Conservation (phyloP, 2,113 vertebrate genomes). For the Corythaixoides concolor region DNA sequence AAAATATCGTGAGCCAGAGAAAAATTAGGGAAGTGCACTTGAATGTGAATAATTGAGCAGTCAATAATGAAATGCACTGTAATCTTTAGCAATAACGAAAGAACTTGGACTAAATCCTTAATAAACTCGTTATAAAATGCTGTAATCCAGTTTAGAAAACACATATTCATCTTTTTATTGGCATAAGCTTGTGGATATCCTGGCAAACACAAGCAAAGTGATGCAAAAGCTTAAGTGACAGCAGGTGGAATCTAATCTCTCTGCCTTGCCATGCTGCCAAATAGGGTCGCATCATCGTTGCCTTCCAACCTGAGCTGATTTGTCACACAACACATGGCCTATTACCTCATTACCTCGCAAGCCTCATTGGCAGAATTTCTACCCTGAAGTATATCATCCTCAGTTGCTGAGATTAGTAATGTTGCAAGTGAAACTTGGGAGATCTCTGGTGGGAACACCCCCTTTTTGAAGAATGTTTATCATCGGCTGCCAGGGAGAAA, state of each 20-base stretch:
- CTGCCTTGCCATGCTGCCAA: slow-evolving; percentile 21
- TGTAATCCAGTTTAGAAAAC: slow-evolving; percentile 47
- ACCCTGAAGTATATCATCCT: background rate
- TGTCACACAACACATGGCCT: slow-evolving; percentile 59
- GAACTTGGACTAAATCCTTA: slow-evolving; percentile 29
- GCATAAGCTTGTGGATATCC: background rate
- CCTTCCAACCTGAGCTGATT: slow-evolving; percentile 36
- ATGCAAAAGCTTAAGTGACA: slow-evolving; percentile 46
- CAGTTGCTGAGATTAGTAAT: slow-evolving; percentile 4
- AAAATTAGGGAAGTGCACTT: background rate
- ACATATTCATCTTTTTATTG: slow-evolving; percentile 29
- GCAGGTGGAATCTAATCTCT: slow-evolving; percentile 51
- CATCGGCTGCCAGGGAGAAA: background rate
- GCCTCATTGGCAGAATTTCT: slow-evolving; percentile 13
- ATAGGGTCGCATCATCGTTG: background rate
- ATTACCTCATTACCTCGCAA: slow-evolving; percentile 36
- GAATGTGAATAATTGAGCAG: background rate
- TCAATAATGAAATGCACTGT: background rate
- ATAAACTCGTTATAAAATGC: slow-evolving; percentile 27
- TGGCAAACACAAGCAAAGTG: slow-evolving; percentile 17
- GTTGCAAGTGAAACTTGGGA: background rate
- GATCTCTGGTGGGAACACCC: slow-evolving; percentile 7
- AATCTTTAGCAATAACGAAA: background rate
- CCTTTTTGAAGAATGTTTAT: slow-evolving; percentile 8
- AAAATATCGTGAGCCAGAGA: background rate